Evolutionary conservation across 2,797 vertebrate genomes (phyloP), one percentile per base, ranked within the genome.

Genomic region (Hylomyscus alleni): DNA sequence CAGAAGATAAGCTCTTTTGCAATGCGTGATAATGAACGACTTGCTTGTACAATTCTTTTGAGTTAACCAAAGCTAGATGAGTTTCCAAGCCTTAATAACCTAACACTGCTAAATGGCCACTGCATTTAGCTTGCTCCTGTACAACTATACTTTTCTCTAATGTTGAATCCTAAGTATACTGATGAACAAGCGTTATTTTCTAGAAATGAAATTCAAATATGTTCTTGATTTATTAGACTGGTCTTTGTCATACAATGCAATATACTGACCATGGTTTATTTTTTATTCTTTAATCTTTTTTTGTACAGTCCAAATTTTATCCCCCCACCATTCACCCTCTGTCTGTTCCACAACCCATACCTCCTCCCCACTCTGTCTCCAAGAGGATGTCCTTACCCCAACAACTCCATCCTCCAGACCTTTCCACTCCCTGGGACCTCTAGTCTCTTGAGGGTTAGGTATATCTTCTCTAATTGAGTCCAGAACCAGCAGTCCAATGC

Each of bases 71-170:
- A 65, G 11, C 20, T 76, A 22, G 69, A 24, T 24, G 29, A 69
- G 69, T 0, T 7, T 6, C 14, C 29, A 52, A n/a, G 17, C 8
- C 12, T 77, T 40, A 22, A 26, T 0, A 69, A 37, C 47, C 3
- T 52, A 13, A 31, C 11, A 3, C 15, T 19, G 34, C 1, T 0
- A 29, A 65, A 12, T 15, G 81, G 17, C 17, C 56, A 40, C n/a
- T 31, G 58, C 14, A 52, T 77, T 1, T 54, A 50, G 20, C n/a
- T 1, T 19, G 4, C 0, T 34, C 2, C 0, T 50, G 12, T 1
- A 65, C 24, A 20, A 44, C 9, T 11, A 13, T 3, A 34, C 22
- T 86, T 91, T 56, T 72, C n/a, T 92, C 60, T 67, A 93, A 67
- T 15, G 2, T 40, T 84, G 67, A 72, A 85, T 56, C 1, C 6